These are phyloP conservation scores for Ornithoptera priamus DNA, from an alignment of 2,888 invertebrate species.

Conservation along the genomic window DNA sequence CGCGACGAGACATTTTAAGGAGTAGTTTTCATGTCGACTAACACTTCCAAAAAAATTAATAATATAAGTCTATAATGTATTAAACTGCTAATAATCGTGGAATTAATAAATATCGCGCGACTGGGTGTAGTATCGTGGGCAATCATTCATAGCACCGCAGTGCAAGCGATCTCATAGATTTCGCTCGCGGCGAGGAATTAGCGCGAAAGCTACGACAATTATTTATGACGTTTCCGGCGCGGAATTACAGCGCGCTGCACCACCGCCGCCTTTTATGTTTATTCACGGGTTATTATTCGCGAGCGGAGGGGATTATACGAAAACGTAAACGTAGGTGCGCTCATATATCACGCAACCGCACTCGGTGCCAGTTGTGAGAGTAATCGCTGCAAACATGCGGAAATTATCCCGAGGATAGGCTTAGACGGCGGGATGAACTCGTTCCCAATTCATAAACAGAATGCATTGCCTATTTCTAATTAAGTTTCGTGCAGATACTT, in stretches of 20 bases:
- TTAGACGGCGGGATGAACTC: slow-evolving; percentile 43
- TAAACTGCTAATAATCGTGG: not conserved
- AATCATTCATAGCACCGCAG: slow-evolving; percentile 49
- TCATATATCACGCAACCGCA: slow-evolving; percentile 64
- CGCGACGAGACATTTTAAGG: no score
- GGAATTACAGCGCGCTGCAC: slow-evolving; percentile 57
- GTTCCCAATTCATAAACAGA: slow-evolving; percentile 66
- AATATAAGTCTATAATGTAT: no score
- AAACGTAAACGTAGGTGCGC: slow-evolving; percentile 66
- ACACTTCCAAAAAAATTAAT: no score
- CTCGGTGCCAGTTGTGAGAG: slow-evolving; percentile 61
- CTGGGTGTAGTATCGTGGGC: slow-evolving; percentile 44
- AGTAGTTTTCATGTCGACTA: no score
- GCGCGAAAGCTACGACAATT: slow-evolving; percentile 65
- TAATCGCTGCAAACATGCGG: slow-evolving; percentile 67
- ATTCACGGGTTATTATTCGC: slow-evolving; percentile 71
- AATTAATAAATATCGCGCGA: slow-evolving; percentile 35
- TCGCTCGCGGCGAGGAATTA: slow-evolving; percentile 61
- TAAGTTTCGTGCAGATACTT: not conserved
- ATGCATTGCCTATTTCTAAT: slow-evolving; percentile 50
- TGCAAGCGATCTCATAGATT: slow-evolving; percentile 58
- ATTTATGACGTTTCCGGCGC: slow-evolving; percentile 65
- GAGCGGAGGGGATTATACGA: slow-evolving; percentile 64
- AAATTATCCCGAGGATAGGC: slow-evolving; percentile 57
- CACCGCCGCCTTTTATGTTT: slow-evolving; percentile 63